Conservation (phyloP, 2,797 vertebrate species). For the Psittacula echo region DNA sequence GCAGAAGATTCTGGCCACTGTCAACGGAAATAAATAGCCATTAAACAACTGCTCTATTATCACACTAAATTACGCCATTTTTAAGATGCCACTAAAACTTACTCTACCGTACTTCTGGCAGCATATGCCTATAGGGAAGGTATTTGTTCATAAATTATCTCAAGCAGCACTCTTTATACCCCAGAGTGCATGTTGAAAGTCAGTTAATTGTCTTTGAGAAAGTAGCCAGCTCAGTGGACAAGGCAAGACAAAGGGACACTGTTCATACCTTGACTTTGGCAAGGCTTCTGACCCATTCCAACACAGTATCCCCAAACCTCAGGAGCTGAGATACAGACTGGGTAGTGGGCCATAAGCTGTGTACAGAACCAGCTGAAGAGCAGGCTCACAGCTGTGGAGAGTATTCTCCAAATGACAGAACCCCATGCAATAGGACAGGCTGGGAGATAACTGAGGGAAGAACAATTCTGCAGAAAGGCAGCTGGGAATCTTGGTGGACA, state of each 20-base stretch:
- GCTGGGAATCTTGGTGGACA: not conserved
- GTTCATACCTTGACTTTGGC: not conserved
- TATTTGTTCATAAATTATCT: not conserved
- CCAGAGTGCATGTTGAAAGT: not conserved
- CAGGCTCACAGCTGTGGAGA: not conserved
- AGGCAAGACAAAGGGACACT: not conserved
- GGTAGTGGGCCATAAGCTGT: not conserved
- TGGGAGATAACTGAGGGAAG: not conserved
- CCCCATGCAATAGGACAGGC: not conserved
- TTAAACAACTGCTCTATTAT: constrained; percentile 66
- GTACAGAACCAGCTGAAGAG: not conserved
- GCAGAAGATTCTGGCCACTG: constrained; percentile 85
- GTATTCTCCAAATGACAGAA: not conserved
- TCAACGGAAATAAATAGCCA: constrained; percentile 80
- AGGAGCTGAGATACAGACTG: not conserved
- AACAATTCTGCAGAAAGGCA: not conserved
- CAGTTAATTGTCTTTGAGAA: not conserved
- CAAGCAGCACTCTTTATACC: not conserved
- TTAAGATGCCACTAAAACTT: not conserved
- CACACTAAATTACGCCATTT: not conserved
- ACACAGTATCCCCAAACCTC: not conserved
- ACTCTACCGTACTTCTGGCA: not conserved
- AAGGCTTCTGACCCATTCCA: not conserved
- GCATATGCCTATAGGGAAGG: not conserved
- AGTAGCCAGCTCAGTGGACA: not conserved